phyloP scores from a whole-genome alignment of 2,113 vertebrate species.

The Eptatretus burgeri region DNA sequence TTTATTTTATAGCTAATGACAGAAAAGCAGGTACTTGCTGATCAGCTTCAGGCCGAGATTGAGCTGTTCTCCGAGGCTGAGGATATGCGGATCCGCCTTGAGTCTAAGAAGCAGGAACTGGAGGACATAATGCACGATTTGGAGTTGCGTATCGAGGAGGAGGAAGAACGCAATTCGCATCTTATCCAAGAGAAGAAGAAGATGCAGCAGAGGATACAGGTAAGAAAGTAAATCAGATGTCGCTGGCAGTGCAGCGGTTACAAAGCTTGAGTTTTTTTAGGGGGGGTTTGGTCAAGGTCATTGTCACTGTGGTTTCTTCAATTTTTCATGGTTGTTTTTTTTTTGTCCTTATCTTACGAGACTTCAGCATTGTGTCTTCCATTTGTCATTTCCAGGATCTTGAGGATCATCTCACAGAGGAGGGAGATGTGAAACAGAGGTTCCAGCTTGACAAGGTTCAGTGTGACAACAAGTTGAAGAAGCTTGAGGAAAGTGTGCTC shows the following conservation, averaged over 20 bases:
- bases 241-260: not conserved
- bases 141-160: slow-evolving; percentile 75
- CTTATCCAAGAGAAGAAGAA: slow-evolving; percentile 55
- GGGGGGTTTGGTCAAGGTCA: not conserved
- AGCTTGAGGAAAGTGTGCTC: slow-evolving; percentile 62
- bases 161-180: slow-evolving; percentile 61
- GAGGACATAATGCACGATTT: slow-evolving; percentile 91
- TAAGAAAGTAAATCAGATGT: slow-evolving; percentile 13
- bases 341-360: too few species aligned
- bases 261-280: not conserved
- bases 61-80: slow-evolving; percentile 84
- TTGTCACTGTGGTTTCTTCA: not conserved
- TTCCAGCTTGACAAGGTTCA: slow-evolving; percentile 87
- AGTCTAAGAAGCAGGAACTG: slow-evolving; percentile 72
- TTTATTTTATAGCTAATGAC: slow-evolving; percentile 24
- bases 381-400: slow-evolving; percentile 28
- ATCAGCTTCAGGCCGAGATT: slow-evolving; percentile 83
- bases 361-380: too few species aligned
- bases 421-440: slow-evolving; percentile 72
- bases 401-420: slow-evolving; percentile 85
- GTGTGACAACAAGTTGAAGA: slow-evolving; percentile 65
- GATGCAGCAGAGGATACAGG: slow-evolving; percentile 86
- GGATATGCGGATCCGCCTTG: slow-evolving; percentile 67
- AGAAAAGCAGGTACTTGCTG: slow-evolving; percentile 76
- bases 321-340: not conserved